A percentile compares a stretch with the other conserved stretches of the same genome.
Conservation (phyloP, 1,140 invertebrate species). For the Hylyphantes graminicola region DNA sequence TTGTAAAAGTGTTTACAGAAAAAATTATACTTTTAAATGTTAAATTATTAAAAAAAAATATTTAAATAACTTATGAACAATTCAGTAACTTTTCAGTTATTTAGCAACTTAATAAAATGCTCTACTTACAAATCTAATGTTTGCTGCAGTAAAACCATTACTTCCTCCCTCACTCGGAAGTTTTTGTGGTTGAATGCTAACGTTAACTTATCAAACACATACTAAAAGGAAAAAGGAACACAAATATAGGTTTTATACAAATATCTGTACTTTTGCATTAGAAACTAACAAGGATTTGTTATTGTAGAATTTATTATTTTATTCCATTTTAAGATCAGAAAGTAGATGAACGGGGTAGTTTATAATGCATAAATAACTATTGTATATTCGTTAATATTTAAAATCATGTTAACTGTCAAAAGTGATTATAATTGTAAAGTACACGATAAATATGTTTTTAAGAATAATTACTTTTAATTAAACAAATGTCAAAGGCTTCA, state of each 20-base stretch:
- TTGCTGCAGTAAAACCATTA: constrained; percentile 80
- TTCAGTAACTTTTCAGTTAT: background rate
- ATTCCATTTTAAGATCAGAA: too few relatives aligned
- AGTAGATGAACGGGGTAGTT: too few relatives aligned
- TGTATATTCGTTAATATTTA: too few relatives aligned
- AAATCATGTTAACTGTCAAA: too few relatives aligned
- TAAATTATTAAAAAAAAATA: background rate
- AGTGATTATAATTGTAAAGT: too few relatives aligned
- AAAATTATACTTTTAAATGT: background rate
- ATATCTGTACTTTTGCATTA: background rate
- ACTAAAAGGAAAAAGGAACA: constrained; percentile 65
- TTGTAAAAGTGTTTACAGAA: background rate
- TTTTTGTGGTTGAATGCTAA: constrained; percentile 85
- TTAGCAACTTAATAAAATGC: background rate
- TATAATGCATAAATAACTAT: too few relatives aligned
- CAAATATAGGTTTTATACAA: constrained; percentile 4
- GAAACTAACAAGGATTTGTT: background rate
- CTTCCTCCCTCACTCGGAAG: constrained; percentile 86
- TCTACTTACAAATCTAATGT: constrained; percentile 82
- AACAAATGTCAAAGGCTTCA: too few relatives aligned
- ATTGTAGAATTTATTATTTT: too few relatives aligned
- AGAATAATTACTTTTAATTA: too few relatives aligned
- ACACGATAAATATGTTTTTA: too few relatives aligned
- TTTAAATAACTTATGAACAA: background rate
- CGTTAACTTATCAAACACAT: constrained; percentile 78